Conservation (phyloP, 2,113 vertebrate species). For the Hippocampus zosterae region DNA sequence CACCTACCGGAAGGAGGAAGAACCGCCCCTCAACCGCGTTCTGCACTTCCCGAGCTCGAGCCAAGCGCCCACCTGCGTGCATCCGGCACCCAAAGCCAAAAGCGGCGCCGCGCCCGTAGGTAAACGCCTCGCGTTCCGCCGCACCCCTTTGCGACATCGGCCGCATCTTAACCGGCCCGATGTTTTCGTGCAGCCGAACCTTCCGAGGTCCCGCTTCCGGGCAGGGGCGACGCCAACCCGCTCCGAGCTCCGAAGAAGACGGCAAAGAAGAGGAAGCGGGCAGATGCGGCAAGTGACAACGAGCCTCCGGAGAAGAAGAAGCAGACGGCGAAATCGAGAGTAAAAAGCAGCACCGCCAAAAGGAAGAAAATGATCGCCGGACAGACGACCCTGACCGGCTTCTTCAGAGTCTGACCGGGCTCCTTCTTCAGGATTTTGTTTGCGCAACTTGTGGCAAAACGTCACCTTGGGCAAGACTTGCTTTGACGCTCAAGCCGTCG, state of each 20-base stretch:
- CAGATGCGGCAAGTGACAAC: conserved; percentile 70
- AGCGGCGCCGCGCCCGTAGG: neutral
- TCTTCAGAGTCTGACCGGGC: conserved; percentile 75
- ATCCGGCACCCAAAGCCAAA: conserved; percentile 56
- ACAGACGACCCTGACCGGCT: conserved; percentile 84
- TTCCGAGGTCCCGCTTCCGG: conserved; percentile 48
- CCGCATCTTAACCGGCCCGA: neutral
- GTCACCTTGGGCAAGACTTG: neutral
- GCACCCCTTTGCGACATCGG: neutral
- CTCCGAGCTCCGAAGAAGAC: conserved; percentile 53
- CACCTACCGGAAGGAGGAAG: conserved; percentile 80
- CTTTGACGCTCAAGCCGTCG: neutral
- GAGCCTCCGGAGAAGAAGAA: conserved; percentile 75
- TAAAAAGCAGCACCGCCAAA: conserved; percentile 49
- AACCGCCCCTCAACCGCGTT: conserved; percentile 64
- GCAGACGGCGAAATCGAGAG: conserved; percentile 69
- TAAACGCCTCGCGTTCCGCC: neutral
- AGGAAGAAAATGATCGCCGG: conserved; percentile 82
- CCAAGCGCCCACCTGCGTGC: conserved; percentile 58
- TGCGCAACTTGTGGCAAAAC: neutral
- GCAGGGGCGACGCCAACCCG: conserved; percentile 69
- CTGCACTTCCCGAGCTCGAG: conserved; percentile 64
- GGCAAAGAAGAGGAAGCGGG: conserved; percentile 80
- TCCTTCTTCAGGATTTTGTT: too few relatives aligned
- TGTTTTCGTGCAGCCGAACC: conserved; percentile 41